Base-by-base conservation (phyloP, 2,113 vertebrate genomes). In the Callithrix jacchus region DNA sequence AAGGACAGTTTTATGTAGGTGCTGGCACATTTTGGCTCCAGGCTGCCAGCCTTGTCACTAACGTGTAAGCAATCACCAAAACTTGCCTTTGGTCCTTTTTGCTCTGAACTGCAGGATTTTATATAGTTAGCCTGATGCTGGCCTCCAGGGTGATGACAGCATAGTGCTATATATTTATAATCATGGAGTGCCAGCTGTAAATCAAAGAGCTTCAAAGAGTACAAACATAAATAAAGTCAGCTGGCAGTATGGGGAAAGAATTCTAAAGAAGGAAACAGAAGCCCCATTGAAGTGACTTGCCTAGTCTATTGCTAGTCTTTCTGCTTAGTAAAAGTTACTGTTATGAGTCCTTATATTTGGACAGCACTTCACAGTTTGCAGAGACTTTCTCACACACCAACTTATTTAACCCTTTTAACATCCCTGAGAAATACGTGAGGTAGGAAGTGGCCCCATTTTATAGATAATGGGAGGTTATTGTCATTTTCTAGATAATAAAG, bases 251-350 rank as follows among this genome's bases (percentile, higher is more conserved):
- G 27, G 54, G 70, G 40, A 88, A 45, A 95, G 68, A 70, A n/a
- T 91, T 95, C 83, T 87, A 92, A 87, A 89, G 73, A 93, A 88
- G 58, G 54, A 84, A 45, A 91, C 6, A 45, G 32, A n/a, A 35
- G 30, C 58, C 32, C n/a, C 40, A 74, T 0, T 30, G 47, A 95
- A n/a, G 74, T 0, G 85, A 70, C 81, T 68, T 77, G 18, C 56
- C 73, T 18, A 64, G n/a, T 80, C n/a, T 45, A 49, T 25, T n/a
- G 47, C 37, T 82, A 25, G 7, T 80, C 74, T 86, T 91, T 68
- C 56, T 83, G 18, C 32, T 74, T 52, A 37, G 40, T 80, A 23
- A 71, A 93, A 64, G 7, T 71, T 88, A 47, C 17, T 37, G 5
- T 56, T 52, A 37, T 27, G 10, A 54, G 30, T 27, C 1, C 83